phyloP scores from a whole-genome alignment of 2,113 vertebrate species.

The Cyprinodon variegatus region DNA sequence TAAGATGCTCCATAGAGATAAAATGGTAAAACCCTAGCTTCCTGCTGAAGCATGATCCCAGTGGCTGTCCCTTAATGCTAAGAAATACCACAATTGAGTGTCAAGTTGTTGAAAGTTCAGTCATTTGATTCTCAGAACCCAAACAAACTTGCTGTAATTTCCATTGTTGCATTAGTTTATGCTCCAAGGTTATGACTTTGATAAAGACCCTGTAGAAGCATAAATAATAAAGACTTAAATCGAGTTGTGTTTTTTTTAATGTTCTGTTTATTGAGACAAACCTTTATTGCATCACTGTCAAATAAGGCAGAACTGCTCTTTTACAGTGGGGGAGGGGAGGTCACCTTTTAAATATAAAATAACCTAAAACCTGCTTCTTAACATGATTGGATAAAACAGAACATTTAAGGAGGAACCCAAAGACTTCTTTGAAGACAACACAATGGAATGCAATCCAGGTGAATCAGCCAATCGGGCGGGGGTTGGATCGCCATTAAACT shows the following conservation, averaged over 20 bases:
- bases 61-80: background rate
- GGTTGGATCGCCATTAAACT: conserved; percentile 43
- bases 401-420: conserved; percentile 47
- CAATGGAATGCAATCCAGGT: conserved; percentile 67
- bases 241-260: conserved; percentile 37
- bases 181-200: conserved; percentile 61
- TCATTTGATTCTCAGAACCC: conserved; percentile 41
- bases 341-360: conserved; percentile 77
- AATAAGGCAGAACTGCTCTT: conserved; percentile 75
- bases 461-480: conserved; percentile 60
- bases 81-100: background rate
- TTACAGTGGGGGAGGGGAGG: conserved; percentile 20
- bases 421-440: conserved; percentile 60
- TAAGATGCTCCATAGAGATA: too few species aligned
- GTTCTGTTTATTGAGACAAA: conserved; percentile 71
- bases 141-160: conserved; percentile 51
- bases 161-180: conserved; percentile 66
- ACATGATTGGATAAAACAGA: conserved; percentile 56
- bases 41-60: background rate
- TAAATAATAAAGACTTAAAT: conserved; percentile 48
- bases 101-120: background rate
- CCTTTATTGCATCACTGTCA: conserved; percentile 78
- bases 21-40: background rate
- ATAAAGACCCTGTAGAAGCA: conserved; percentile 43
- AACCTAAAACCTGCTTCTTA: conserved; percentile 71